phyloP scores from a whole-genome alignment of 2,888 invertebrate species.

The Isoperla grammatica region DNA sequence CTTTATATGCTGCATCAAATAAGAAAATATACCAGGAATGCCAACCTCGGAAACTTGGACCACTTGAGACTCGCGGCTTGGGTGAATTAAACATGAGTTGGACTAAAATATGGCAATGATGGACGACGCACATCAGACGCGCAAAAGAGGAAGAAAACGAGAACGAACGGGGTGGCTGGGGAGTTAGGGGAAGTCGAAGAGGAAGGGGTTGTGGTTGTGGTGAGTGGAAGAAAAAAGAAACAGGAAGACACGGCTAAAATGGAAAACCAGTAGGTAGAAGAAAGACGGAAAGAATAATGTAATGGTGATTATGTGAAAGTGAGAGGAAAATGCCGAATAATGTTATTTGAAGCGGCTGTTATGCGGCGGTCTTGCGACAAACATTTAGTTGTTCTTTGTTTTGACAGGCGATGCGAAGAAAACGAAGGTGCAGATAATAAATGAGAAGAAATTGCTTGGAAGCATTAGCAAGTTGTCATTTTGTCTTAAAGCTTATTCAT shows the following conservation, averaged over 20 bases:
- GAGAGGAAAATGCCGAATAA: too few species aligned
- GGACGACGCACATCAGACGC: slow-evolving; percentile 34
- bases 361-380: too few species aligned
- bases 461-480: too few species aligned
- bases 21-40: not conserved
- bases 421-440: too few species aligned
- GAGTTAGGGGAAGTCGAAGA: not conserved
- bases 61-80: slow-evolving; percentile 35
- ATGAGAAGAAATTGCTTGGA: too few species aligned
- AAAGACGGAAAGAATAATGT: too few species aligned
- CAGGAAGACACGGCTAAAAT: slow-evolving; percentile 28
- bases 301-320: too few species aligned
- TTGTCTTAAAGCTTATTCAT: too few species aligned
- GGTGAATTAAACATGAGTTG: slow-evolving; percentile 44
- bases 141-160: slow-evolving; percentile 16
- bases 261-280: slow-evolving; percentile 26
- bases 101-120: slow-evolving; percentile 43
- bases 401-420: too few species aligned
- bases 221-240: too few species aligned
- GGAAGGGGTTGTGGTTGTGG: not conserved
- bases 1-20: not conserved
- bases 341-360: too few species aligned
- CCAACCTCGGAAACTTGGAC: not conserved
- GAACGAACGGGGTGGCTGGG: not conserved
- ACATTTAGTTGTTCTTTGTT: too few species aligned